phyloP scores from a whole-genome alignment of 92 coral and sea anemone species.

The Porites cylindrica region DNA sequence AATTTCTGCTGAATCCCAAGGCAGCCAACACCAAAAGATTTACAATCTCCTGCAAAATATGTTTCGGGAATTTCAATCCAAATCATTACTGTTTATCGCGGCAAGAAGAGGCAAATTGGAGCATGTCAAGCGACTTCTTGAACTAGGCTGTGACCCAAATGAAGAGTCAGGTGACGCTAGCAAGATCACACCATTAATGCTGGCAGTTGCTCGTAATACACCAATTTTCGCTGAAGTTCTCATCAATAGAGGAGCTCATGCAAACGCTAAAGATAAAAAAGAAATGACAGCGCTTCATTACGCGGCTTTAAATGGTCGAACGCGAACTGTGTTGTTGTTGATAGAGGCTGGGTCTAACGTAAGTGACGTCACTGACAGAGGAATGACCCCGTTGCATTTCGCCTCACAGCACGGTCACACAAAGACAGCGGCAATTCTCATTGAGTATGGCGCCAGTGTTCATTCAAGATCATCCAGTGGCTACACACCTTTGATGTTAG shows the following conservation, averaged over 20 bases:
- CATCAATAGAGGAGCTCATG: slow-evolving; percentile 72
- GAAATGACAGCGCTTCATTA: slow-evolving; percentile 79
- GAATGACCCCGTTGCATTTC: slow-evolving; percentile 77
- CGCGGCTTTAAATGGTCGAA: slow-evolving; percentile 75
- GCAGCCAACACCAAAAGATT: slow-evolving; percentile 37
- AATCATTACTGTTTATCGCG: slow-evolving; percentile 56
- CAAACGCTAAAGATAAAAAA: slow-evolving; percentile 66
- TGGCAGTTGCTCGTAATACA: slow-evolving; percentile 74
- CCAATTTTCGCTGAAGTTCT: slow-evolving; percentile 67
- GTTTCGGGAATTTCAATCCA: slow-evolving; percentile 52
- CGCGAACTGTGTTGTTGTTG: slow-evolving; percentile 64
- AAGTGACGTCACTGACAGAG: slow-evolving; percentile 72
- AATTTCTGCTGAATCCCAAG: slow-evolving; percentile 16
- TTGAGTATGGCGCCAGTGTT: slow-evolving; percentile 78
- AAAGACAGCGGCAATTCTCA: slow-evolving; percentile 65
- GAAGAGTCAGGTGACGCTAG: slow-evolving; percentile 34
- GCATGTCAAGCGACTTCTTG: slow-evolving; percentile 59
- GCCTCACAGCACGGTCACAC: slow-evolving; percentile 79
- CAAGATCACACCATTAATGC: slow-evolving; percentile 75
- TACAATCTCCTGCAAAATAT: slow-evolving; percentile 36
- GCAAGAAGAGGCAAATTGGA: slow-evolving; percentile 59
- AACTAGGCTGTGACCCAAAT: slow-evolving; percentile 72
- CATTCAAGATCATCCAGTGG: slow-evolving; percentile 76
- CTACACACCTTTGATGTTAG: slow-evolving; percentile 78
- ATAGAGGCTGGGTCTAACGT: slow-evolving; percentile 76